These are phyloP conservation scores for Eubasilissa splendida DNA, from an alignment of 2,888 invertebrate species.

Conservation along the genomic window DNA sequence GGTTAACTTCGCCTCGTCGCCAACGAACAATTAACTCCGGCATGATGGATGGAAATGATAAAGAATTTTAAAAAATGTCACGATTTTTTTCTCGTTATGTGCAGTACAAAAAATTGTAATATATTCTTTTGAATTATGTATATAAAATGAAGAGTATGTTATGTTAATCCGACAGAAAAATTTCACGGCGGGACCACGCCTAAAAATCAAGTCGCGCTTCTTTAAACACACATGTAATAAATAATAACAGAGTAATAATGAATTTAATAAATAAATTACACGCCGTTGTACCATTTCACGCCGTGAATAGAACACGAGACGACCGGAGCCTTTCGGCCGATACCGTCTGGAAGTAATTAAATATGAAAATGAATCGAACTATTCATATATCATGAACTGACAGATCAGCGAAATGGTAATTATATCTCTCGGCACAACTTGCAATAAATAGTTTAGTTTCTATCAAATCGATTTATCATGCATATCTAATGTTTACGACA, in stretches of 20 bases:
- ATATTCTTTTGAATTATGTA: background rate
- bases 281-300: slow-evolving; percentile 35
- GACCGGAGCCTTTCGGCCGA: slow-evolving; percentile 1
- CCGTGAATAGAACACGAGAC: background rate
- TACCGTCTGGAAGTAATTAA: slow-evolving; percentile 2
- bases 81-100: background rate
- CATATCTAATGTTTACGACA: background rate
- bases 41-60: slow-evolving; percentile 27
- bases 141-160: background rate
- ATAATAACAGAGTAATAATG: slow-evolving; percentile 53
- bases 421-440: background rate
- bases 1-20: slow-evolving; percentile 27
- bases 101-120: slow-evolving; percentile 1
- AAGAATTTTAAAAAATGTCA: slow-evolving; percentile 3
- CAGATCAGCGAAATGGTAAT: slow-evolving; percentile 6
- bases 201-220: slow-evolving; percentile 39
- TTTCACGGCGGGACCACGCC: slow-evolving; percentile 34
- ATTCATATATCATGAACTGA: background rate
- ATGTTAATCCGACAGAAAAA: slow-evolving; percentile 9
- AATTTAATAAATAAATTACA: slow-evolving; percentile 58
- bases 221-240: slow-evolving; percentile 48
- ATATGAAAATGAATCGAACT: background rate
- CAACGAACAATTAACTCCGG: slow-evolving; percentile 19
- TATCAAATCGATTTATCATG: background rate
- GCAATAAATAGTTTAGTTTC: slow-evolving; percentile 17